Base-by-base conservation (phyloP, 2,113 vertebrate genomes). In the Megaleporinus macrocephalus region DNA sequence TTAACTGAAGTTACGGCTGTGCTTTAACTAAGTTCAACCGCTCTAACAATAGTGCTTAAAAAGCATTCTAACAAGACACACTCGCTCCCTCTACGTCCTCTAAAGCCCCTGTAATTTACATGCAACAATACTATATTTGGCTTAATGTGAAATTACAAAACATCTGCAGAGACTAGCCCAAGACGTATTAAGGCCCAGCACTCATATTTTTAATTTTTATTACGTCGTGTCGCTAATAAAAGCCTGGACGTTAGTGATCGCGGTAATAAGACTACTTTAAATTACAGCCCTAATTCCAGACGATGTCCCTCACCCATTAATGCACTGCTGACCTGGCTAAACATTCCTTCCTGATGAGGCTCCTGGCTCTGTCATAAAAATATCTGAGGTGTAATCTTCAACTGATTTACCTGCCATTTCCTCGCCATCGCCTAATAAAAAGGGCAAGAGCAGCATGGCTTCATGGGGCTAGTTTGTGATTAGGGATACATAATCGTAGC, bases 271-370 rank as follows among this genome's bases (percentile, higher is more conserved):
- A 69, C 70, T 76, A 69, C 83, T 81, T 84, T 84, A 86, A 84
- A 86, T 83, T 83, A 86, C 87, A 88, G 87, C 79, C 68, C 74
- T 79, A 84, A 87, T 84, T 80, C 85, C 84, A 84, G 74, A 73
- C 49, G 44, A 71, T 86, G 78, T 86, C 79, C 86, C 73, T 74
- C 44, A 79, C 71, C 24, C 79, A 80, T 80, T 87, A 83, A 78
- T 51, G 76, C 73, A 75, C 65, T 89, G 86, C 86, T 89, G 88
- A 87, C 80, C 84, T 77, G 57, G 87, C 87, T 81, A 86, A 84
- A 89, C 84, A 83, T 83, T 80, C 77, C 66, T 82, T 68, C 80
- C 79, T 84, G 76, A 86, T 83, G 82, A 76, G 76, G 79, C 85
- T 86, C 80, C 78, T 78, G 78, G 83, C 78, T 85, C 83, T 81